Base-by-base conservation (phyloP, 1,140 invertebrate genomes). In the Drosophila sulfurigaster region DNA sequence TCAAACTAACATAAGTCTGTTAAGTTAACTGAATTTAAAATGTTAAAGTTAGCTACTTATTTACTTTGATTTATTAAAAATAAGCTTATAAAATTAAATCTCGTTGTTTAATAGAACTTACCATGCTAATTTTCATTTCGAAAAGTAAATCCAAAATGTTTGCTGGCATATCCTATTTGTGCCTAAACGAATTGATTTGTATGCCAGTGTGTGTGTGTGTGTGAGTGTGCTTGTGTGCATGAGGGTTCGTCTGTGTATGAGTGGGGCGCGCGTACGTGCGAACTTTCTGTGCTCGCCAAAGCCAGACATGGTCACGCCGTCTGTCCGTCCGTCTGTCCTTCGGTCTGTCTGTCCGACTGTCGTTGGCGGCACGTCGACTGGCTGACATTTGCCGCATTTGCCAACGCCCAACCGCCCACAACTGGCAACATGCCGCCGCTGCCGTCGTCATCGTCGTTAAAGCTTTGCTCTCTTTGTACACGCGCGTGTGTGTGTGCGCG, bases 131-230 rank as follows among this genome's bases (percentile, higher is more conserved):
- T 62, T 8, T 0, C n/a, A 11, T 51, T 52, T 3, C 41, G 15
- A 51, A 51, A 48, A 15, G 11, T 1, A 16, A 28, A 63, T 5
- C 11, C 16, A 70, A 75, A 75, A 58, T 81, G 86, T 89, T 65
- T 76, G 56, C 60, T 89, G 86, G 81, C 52, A 66, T 76, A 85
- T 79, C 58, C 62, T 78, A 88, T 88, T 85, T 89, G 81, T 79
- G 85, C 85, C 85, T 89, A 89, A 89, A 83, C 81, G 86, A 89
- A 89, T 89, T 89, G 86, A 89, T 89, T 90, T 79, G 83, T 88
- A 73, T 80, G 80, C 76, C 64, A 78, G 67, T 75, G 78, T 85
- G 74, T 68, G 66, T 72, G 54, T 68, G 43, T 52, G 57, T 68
- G 35, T 52, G 57, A 65, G 35, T 75, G 64, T 80, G 56, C 28